A percentile compares a stretch with the other conserved stretches of the same genome.
These are phyloP conservation scores for Coracias cyanogaster DNA, from an alignment of 2,797 vertebrate genomes.

Conservation along the genomic window DNA sequence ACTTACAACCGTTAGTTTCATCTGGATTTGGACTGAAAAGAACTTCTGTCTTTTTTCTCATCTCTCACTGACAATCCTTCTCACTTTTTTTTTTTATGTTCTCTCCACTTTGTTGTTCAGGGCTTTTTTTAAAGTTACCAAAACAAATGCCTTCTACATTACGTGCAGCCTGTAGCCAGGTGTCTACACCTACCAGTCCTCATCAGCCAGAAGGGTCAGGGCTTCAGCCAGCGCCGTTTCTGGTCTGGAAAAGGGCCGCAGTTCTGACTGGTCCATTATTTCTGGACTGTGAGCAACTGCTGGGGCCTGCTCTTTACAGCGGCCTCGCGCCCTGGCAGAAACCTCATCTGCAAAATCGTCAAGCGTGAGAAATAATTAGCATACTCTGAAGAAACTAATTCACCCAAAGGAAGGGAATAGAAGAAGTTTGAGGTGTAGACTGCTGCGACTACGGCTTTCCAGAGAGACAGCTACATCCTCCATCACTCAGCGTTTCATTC, in stretches of 20 bases:
- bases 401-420: not conserved
- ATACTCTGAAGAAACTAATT: not conserved
- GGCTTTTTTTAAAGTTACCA: not conserved
- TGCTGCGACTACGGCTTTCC: not conserved
- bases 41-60: not conserved
- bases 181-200: conserved; percentile 86
- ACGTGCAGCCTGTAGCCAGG: accelerated
- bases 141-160: accelerated
- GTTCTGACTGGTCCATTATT: conserved; percentile 79
- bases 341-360: conserved; percentile 77
- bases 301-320: conserved; percentile 78
- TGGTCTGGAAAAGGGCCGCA: conserved; percentile 87
- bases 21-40: not conserved
- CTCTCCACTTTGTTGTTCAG: not conserved
- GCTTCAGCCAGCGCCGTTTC: conserved; percentile 85
- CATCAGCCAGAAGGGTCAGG: conserved; percentile 84
- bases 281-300: conserved; percentile 72
- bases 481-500: not conserved
- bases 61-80: not conserved
- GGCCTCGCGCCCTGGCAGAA: conserved; percentile 62
- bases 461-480: not conserved
- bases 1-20: not conserved
- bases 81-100: not conserved
- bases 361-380: not conserved
- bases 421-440: not conserved